Evolutionary conservation across 2,797 vertebrate genomes (phyloP).

Genomic region (Morelia viridis): DNA sequence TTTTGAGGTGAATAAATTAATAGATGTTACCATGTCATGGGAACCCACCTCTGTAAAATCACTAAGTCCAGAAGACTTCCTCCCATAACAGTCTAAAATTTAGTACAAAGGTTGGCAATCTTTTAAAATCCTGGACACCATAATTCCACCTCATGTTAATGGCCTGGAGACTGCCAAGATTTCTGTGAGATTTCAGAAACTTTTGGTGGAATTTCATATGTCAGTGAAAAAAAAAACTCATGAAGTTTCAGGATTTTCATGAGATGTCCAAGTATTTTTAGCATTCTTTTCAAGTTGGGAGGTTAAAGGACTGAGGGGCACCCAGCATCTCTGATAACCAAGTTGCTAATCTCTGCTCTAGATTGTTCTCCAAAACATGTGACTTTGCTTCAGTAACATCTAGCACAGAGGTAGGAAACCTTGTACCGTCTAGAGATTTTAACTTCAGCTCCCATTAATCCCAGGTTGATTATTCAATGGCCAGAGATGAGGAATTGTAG

Average conservation of each 20-base stretch:
- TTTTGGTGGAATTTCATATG: not conserved
- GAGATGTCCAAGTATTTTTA: not conserved
- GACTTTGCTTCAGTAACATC: not conserved
- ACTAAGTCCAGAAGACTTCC: not conserved
- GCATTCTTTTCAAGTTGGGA: not conserved
- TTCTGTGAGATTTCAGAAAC: not conserved
- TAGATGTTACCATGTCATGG: not conserved
- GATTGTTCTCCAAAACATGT: not conserved
- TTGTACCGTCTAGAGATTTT: not conserved
- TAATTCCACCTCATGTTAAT: not conserved
- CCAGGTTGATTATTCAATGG: not conserved
- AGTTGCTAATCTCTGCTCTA: not conserved
- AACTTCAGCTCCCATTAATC: not conserved
- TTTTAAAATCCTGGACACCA: not conserved
- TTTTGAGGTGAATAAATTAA: not conserved
- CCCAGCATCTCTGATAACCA: not conserved
- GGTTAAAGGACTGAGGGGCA: not conserved
- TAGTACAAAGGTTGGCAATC: not conserved
- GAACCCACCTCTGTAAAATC: not conserved
- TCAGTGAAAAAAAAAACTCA: not conserved
- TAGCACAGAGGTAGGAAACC: not conserved
- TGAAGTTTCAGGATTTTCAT: not conserved
- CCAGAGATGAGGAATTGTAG: not conserved
- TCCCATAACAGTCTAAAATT: not conserved
- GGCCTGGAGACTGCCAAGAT: not conserved